Percentiles rank a stretch among this genome's conserved stretches.
Conservation (phyloP, 2,888 invertebrate species). For the Folsomia candida region DNA sequence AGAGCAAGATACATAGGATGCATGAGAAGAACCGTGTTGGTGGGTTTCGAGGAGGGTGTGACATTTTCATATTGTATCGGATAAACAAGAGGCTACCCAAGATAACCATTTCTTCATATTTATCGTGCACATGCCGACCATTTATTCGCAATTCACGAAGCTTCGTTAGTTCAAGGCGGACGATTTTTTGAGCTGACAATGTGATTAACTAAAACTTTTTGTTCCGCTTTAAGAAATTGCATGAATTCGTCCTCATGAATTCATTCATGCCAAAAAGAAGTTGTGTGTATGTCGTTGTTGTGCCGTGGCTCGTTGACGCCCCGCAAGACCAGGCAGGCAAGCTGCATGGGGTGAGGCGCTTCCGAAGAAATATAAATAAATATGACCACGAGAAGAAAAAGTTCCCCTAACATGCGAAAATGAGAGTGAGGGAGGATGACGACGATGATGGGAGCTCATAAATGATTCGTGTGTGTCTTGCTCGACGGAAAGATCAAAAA, state of each 20-base stretch:
- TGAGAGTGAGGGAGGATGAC: background rate
- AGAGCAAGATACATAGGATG: background rate
- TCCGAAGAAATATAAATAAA: background rate
- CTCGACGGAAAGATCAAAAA: background rate
- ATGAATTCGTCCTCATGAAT: background rate
- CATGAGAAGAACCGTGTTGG: background rate
- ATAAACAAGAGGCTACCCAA: background rate
- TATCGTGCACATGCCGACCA: background rate
- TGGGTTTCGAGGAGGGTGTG: constrained; percentile 21
- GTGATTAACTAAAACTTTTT: background rate
- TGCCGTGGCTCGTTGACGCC: background rate
- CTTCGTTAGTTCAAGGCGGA: constrained; percentile 50
- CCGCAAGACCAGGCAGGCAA: background rate
- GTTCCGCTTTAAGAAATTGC: background rate
- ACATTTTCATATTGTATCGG: constrained; percentile 13
- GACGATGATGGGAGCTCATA: background rate
- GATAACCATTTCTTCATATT: background rate
- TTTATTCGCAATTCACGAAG: constrained; percentile 39
- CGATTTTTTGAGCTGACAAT: constrained; percentile 33
- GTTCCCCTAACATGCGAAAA: background rate
- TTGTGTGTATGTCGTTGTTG: no score
- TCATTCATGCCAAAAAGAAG: background rate
- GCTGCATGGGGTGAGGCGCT: background rate
- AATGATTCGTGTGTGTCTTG: background rate
- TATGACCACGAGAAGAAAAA: background rate